Evolutionary conservation across 2,888 invertebrate species (phyloP).

Genomic region (Morpho achilles): DNA sequence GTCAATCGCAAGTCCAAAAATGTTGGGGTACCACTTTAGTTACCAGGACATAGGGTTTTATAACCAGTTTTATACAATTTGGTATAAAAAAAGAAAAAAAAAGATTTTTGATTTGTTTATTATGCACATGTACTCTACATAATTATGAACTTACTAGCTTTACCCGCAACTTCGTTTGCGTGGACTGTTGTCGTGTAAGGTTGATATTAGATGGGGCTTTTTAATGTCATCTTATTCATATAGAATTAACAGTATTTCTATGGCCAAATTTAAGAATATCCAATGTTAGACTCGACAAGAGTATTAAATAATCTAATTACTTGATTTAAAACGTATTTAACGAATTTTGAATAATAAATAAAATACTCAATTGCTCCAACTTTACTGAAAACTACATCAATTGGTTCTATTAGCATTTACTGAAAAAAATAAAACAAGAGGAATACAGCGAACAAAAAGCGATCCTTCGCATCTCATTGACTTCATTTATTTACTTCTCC

Average conservation of each 20-base stretch:
- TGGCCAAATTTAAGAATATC: too few relatives aligned
- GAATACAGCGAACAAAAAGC: not conserved
- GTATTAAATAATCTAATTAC: not conserved
- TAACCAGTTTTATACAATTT: not conserved
- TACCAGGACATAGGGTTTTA: not conserved
- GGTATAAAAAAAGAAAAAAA: not conserved
- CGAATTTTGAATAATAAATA: too few relatives aligned
- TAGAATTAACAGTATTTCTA: too few relatives aligned
- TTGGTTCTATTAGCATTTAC: not conserved
- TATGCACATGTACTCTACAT: not conserved
- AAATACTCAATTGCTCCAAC: not conserved
- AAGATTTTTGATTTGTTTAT: not conserved
- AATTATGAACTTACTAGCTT: not conserved
- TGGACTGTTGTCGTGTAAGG: too few relatives aligned
- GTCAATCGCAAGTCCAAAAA: conserved; percentile 23
- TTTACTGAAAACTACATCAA: not conserved
- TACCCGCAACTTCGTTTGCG: too few relatives aligned
- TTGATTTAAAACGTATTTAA: not conserved
- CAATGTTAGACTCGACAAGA: not conserved
- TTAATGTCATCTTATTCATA: too few relatives aligned
- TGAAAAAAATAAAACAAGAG: not conserved
- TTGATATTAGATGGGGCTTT: too few relatives aligned
- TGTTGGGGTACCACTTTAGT: conserved; percentile 1
- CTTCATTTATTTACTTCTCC: conserved; percentile 9
- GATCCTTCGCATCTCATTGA: conserved; percentile 4